Percentiles rank a stretch among this genome's conserved stretches.
These are phyloP conservation scores for Cerceris rybyensis DNA, from an alignment of 2,888 invertebrate species.

Conservation along the genomic window DNA sequence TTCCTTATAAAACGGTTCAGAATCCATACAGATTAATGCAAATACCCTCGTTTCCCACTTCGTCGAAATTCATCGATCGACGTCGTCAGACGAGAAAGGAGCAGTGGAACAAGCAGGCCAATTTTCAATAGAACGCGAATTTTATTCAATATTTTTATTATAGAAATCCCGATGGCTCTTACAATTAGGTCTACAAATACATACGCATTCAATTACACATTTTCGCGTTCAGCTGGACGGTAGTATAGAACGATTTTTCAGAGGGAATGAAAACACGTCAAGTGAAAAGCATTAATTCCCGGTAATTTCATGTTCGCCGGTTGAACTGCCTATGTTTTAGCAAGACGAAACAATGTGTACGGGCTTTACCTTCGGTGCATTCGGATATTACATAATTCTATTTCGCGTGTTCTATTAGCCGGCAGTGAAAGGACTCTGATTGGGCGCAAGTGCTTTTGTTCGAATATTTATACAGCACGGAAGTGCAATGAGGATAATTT, in stretches of 20 bases:
- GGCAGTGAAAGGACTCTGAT: slow-evolving; percentile 18
- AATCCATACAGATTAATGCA: no score
- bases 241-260: slow-evolving; percentile 29
- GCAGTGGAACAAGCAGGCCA: not conserved
- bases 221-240: not conserved
- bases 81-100: not conserved
- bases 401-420: slow-evolving; percentile 23
- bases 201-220: not conserved
- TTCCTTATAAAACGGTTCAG: no score
- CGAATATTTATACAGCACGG: slow-evolving; percentile 23
- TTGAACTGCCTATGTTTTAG: slow-evolving; percentile 30
- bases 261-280: slow-evolving; percentile 37
- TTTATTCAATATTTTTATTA: slow-evolving; percentile 8
- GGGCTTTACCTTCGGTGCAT: slow-evolving; percentile 10
- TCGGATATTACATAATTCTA: slow-evolving; percentile 32
- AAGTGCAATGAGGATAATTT: slow-evolving; percentile 3
- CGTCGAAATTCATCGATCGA: not conserved
- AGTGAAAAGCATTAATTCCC: slow-evolving; percentile 38
- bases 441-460: slow-evolving; percentile 19
- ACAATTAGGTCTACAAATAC: not conserved
- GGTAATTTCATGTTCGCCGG: slow-evolving; percentile 42
- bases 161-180: not conserved
- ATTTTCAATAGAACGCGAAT: not conserved
- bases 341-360: slow-evolving; percentile 18
- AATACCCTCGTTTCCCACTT: not conserved